A percentile compares a stretch with the other conserved stretches of the same genome.
phyloP scores from a whole-genome alignment of 2,888 invertebrate genomes.

The Spicauda simplicius region DNA sequence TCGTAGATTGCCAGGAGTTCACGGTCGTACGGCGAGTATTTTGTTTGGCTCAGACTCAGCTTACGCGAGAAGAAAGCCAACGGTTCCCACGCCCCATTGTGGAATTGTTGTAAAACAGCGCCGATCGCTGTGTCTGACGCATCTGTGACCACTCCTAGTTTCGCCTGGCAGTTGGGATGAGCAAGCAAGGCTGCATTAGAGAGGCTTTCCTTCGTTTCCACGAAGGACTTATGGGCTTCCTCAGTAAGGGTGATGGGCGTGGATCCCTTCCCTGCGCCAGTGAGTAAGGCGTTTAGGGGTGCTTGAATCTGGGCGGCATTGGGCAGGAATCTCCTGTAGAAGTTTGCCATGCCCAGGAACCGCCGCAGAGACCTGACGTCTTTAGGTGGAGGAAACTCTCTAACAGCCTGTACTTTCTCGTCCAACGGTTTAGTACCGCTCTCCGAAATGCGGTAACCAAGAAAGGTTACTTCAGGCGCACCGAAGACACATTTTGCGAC shows the following conservation, averaged over 20 bases:
- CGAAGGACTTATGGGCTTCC: conserved; percentile 24
- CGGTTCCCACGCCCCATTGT: conserved; percentile 48
- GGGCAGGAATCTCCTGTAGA: conserved; percentile 34
- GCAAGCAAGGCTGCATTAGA: too few species aligned
- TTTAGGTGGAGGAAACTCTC: neutral
- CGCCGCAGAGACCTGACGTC: neutral
- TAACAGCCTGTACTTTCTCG: neutral
- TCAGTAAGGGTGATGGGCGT: conserved; percentile 45
- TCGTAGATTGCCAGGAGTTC: conserved; percentile 58
- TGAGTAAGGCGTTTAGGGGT: conserved; percentile 4
- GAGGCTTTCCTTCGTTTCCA: conserved; percentile 11
- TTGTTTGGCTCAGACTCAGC: conserved; percentile 49
- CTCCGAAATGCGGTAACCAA: neutral
- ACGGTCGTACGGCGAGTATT: conserved; percentile 56
- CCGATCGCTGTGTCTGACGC: conserved; percentile 39
- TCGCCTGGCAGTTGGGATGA: conserved; percentile 45
- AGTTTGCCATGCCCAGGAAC: neutral
- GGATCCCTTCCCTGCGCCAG: conserved; percentile 52
- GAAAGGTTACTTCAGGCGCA: neutral
- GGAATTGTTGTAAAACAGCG: conserved; percentile 42
- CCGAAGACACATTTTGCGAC: conserved; percentile 46
- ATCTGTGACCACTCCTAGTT: conserved; percentile 52
- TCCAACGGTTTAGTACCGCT: neutral
- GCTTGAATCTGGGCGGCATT: too few species aligned
- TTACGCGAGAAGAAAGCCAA: conserved; percentile 57